Evolutionary conservation across 2,113 vertebrate genomes (phyloP), one percentile per base, ranked within the genome.

Genomic region (Xiphorhynchus elegans): DNA sequence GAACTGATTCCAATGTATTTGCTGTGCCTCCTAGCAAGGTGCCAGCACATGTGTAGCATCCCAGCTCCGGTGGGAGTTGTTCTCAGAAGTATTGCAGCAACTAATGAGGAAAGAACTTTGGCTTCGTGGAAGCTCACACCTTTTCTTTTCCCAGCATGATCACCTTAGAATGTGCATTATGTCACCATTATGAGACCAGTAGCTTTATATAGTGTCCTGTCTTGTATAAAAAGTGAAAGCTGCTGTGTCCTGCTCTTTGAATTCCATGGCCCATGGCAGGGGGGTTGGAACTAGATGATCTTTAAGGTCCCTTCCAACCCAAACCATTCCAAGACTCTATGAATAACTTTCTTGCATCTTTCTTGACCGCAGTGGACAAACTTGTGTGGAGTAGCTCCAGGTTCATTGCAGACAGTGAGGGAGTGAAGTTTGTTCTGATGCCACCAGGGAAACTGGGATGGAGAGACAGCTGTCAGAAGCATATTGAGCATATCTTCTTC

Each of bases 61-160:
- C 56, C 64, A 64, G 37, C 53, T 64, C 79, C 72, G 88, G 49
- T 60, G 66, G 84, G 63, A 67, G 79, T 55, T 39, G 35, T 64
- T 76, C 59, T 86, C 79, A 60, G 79, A 74, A 58, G 44, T 56
- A 67, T 46, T 59, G 62, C 67, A 60, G 68, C 85, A 81, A 31
- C 76, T 95, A 92, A 93, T 78, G 73, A 93, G 72, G 56, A 69
- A 84, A 60, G 85, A 94, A 37, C 60, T 49, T 1, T 44, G 68
- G 39, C 85, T 94, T 80, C 37, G 15, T 77, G 85, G 90, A 91
- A 72, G 56, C 85, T 96, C 60, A 58, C 46, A 52, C 60, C 49
- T 92, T 81, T 90, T 94, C 64, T 92, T 78, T 86, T 90, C 95
- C 83, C 88, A 93, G 88, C 85, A 39, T 70, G 92, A 92, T 87